Conservation (phyloP, 2,113 vertebrate species). For the Tragelaphus strepsiceros region DNA sequence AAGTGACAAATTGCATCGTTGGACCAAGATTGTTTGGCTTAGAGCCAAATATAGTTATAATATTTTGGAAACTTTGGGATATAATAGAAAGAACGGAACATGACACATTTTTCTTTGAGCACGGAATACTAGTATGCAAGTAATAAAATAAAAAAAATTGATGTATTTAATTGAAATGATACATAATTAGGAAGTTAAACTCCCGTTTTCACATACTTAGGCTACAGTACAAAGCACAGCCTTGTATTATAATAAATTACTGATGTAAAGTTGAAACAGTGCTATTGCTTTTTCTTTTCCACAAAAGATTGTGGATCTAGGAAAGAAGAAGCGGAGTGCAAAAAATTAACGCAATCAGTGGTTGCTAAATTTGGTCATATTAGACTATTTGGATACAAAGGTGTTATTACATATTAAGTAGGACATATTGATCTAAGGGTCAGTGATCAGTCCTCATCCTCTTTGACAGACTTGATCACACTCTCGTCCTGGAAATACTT, state of each 20-base stretch:
- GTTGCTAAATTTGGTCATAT: not conserved
- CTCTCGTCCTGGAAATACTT: not conserved
- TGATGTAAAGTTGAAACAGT: not conserved
- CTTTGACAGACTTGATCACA: not conserved
- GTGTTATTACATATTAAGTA: not conserved
- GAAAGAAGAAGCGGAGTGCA: not conserved
- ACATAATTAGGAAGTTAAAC: not conserved
- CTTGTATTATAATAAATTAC: not conserved
- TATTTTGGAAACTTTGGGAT: not conserved
- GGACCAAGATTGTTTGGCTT: not conserved
- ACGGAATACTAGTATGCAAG: not conserved
- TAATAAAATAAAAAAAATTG: constrained; percentile 8
- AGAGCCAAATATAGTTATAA: constrained; percentile 29
- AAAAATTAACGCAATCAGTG: not conserved
- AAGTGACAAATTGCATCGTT: constrained; percentile 28
- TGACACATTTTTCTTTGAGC: not conserved
- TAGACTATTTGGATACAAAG: not conserved
- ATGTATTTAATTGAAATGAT: not conserved
- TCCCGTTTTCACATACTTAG: not conserved
- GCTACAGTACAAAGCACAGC: not conserved
- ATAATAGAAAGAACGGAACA: not conserved
- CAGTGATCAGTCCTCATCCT: not conserved
- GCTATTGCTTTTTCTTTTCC: not conserved
- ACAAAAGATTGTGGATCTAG: not conserved
- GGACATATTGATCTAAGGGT: not conserved